These are phyloP conservation scores for Loxodonta africana DNA, from an alignment of 2,113 vertebrate genomes.

Conservation along the genomic window DNA sequence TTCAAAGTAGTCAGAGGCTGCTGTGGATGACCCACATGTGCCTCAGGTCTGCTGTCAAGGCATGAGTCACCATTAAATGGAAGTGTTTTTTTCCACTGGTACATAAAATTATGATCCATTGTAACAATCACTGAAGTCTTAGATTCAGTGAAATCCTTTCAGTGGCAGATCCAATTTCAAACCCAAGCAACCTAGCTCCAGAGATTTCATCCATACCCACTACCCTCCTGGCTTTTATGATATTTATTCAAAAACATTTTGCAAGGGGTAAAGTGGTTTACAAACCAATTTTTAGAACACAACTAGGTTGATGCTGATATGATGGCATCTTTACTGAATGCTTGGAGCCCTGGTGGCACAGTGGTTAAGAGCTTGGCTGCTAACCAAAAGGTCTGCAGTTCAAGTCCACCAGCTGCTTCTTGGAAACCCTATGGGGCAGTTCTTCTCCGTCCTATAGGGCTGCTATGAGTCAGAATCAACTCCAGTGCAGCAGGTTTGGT, in stretches of 20 bases:
- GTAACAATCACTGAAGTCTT: background rate
- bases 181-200: background rate
- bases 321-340: background rate
- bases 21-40: background rate
- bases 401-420: no score
- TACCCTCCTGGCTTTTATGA: background rate
- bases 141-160: background rate
- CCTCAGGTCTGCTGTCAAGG: background rate
- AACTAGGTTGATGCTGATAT: background rate
- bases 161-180: conserved; percentile 46
- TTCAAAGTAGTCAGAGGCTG: background rate
- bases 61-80: background rate
- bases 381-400: no score
- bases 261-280: background rate
- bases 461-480: no score
- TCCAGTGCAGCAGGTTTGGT: no score
- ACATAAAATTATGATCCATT: conserved; percentile 31
- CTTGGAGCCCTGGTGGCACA: background rate
- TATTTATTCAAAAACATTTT: background rate
- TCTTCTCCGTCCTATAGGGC: no score
- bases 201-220: background rate
- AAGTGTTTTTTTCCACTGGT: conserved; percentile 14
- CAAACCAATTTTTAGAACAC: background rate
- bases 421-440: no score
- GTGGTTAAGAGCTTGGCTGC: no score